These are phyloP conservation scores for Ibycter americanus DNA, from an alignment of 2,797 vertebrate genomes.

Conservation along the genomic window DNA sequence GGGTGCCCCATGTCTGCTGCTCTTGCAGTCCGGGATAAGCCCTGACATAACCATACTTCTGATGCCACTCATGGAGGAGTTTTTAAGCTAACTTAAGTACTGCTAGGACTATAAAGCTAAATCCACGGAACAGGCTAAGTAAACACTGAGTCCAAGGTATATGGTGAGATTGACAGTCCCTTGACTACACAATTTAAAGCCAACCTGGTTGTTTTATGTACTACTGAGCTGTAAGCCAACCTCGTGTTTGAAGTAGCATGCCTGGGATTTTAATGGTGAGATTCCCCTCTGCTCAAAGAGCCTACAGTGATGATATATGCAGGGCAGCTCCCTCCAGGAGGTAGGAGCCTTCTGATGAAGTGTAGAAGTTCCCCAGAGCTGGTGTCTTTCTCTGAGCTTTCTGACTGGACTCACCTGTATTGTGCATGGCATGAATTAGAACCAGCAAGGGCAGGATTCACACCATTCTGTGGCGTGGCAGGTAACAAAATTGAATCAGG, in stretches of 20 bases:
- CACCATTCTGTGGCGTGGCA: neutral
- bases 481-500: neutral
- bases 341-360: neutral
- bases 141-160: neutral
- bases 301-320: neutral
- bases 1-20: neutral
- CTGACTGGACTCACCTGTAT: neutral
- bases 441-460: neutral
- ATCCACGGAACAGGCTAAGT: neutral
- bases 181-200: neutral
- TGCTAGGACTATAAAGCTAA: neutral
- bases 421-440: neutral
- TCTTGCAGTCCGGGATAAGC: neutral
- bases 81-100: neutral
- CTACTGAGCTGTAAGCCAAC: neutral
- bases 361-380: neutral
- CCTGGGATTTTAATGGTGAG: neutral
- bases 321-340: neutral
- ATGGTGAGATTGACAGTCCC: neutral
- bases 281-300: neutral
- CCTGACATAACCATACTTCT: neutral
- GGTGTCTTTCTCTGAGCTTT: neutral
- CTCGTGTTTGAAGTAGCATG: neutral
- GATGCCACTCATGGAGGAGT: accelerated
- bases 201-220: neutral